phyloP scores from a whole-genome alignment of 2,888 invertebrate species.

The Phymatocera aterrima region DNA sequence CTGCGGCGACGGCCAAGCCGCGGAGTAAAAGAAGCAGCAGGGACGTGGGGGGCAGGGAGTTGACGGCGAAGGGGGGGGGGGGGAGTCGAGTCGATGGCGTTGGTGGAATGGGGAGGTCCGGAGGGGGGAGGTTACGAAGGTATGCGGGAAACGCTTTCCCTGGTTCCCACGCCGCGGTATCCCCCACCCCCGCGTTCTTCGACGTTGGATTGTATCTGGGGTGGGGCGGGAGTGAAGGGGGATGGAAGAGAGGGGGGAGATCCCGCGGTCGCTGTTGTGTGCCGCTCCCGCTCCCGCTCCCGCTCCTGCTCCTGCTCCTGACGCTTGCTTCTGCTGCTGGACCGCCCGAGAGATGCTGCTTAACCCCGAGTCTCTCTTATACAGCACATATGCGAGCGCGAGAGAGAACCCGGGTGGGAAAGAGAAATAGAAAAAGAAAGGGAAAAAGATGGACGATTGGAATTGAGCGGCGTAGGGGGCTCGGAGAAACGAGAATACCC shows the following conservation, averaged over 20 bases:
- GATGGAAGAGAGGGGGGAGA: conserved; percentile 40
- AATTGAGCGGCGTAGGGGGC: conserved; percentile 41
- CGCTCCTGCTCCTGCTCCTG: conserved; percentile 52
- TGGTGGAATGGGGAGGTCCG: too few relatives aligned
- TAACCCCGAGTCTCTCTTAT: not conserved
- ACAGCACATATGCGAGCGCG: conserved; percentile 28
- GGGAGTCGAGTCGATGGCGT: conserved; percentile 50
- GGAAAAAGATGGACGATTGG: not conserved
- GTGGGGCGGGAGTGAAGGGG: not conserved
- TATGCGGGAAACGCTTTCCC: conserved; percentile 73
- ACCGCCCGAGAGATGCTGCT: conserved; percentile 40
- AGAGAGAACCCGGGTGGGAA: conserved; percentile 54
- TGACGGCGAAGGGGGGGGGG: conserved; percentile 45
- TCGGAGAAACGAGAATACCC: conserved; percentile 51
- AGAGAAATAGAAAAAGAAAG: conserved; percentile 55
- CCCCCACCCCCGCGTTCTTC: conserved; percentile 50
- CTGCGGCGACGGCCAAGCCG: not conserved
- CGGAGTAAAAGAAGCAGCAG: not conserved
- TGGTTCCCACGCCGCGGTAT: conserved; percentile 71
- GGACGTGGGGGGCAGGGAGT: conserved; percentile 49
- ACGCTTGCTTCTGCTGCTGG: conserved; percentile 47
- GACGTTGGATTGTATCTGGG: conserved; percentile 31
- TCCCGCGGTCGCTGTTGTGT: conserved; percentile 48
- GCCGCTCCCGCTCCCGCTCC: conserved; percentile 52
- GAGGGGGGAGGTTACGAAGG: conserved; percentile 54